Percentiles rank a stretch among this genome's conserved stretches.
These are phyloP conservation scores for Candidula unifasciata DNA, from an alignment of 2,888 invertebrate species.

Conservation along the genomic window DNA sequence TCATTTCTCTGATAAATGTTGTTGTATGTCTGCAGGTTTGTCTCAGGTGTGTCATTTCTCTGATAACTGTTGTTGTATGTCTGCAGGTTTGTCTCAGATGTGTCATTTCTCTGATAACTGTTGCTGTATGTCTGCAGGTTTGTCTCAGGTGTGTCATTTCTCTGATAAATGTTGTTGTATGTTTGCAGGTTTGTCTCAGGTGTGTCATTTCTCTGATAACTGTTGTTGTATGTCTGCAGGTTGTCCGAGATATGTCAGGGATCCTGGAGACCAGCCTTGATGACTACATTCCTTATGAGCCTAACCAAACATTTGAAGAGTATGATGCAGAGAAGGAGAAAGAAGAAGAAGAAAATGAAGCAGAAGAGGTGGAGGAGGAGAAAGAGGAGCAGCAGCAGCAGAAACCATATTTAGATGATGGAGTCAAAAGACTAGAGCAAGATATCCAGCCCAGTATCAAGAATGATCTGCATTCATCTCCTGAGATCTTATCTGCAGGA, in stretches of 20 bases:
- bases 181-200: slow-evolving; percentile 24
- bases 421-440: slow-evolving; percentile 66
- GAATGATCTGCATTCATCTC: slow-evolving; percentile 55
- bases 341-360: slow-evolving; percentile 50
- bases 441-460: slow-evolving; percentile 51
- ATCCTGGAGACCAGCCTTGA: slow-evolving; percentile 55
- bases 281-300: slow-evolving; percentile 60
- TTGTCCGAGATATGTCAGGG: slow-evolving; percentile 28
- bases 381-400: neutral
- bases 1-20: too few species aligned
- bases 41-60: too few species aligned
- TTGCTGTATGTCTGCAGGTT: too few species aligned
- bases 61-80: too few species aligned
- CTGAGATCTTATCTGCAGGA: slow-evolving; percentile 37
- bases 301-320: slow-evolving; percentile 58
- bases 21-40: too few species aligned
- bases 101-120: too few species aligned
- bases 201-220: neutral
- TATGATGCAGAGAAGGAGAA: slow-evolving; percentile 57
- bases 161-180: too few species aligned
- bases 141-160: too few species aligned
- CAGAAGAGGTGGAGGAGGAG: too few species aligned
- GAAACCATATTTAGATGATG: slow-evolving; percentile 67
- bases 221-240: neutral
- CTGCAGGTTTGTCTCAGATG: too few species aligned